Evolutionary conservation across 2,888 invertebrate genomes (phyloP).

Genomic region (Eurois occulta): DNA sequence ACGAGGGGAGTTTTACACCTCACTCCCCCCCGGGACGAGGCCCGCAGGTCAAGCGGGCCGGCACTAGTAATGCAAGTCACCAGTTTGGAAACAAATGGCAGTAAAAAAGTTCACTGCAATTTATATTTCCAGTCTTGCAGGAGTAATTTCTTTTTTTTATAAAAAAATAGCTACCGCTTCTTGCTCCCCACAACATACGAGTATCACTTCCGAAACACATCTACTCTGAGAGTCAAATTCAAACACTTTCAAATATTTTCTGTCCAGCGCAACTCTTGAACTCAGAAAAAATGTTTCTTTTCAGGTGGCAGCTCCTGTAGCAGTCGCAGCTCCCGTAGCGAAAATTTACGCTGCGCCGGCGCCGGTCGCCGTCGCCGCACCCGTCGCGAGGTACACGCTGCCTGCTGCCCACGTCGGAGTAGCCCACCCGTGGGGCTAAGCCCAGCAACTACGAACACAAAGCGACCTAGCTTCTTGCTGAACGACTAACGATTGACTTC

Average conservation of each 20-base stretch:
- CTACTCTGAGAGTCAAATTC: neutral
- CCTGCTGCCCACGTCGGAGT: constrained; percentile 72
- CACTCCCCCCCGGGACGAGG: no score
- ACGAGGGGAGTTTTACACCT: no score
- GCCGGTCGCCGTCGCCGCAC: constrained; percentile 81
- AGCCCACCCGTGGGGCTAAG: constrained; percentile 86
- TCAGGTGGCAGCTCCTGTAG: constrained; percentile 72
- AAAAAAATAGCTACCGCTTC: neutral
- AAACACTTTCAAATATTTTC: no score
- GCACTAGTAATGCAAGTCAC: neutral
- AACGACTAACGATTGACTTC: constrained; percentile 38
- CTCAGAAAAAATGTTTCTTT: no score
- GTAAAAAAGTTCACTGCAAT: neutral
- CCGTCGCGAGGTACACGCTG: constrained; percentile 77
- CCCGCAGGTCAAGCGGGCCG: no score
- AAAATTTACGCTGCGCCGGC: constrained; percentile 81
- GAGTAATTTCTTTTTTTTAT: neutral
- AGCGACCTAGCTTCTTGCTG: constrained; percentile 58
- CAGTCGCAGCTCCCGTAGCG: constrained; percentile 80
- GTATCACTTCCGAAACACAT: neutral
- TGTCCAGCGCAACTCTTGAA: no score
- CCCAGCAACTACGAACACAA: constrained; percentile 53
- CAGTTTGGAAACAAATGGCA: neutral
- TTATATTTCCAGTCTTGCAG: neutral
- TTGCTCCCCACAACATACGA: no score